Evolutionary conservation across 2,797 vertebrate genomes (phyloP).

Genomic region (Mormyrus hasselquistii): DNA sequence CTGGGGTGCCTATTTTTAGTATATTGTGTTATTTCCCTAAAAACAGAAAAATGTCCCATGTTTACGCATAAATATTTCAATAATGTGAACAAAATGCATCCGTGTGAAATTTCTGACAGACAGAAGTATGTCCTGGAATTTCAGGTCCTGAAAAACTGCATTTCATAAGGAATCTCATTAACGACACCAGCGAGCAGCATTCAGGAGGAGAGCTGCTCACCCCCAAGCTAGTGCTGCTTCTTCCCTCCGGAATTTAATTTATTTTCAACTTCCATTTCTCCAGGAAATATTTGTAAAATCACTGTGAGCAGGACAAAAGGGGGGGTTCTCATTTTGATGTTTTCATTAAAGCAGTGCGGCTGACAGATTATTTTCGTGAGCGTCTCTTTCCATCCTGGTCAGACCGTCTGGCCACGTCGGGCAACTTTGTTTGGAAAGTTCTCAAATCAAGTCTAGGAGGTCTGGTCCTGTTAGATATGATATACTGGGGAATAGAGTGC

Average conservation of each 20-base stretch:
- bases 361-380: background rate
- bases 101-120: background rate
- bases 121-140: background rate
- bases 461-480: constrained; percentile 7
- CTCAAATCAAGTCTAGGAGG: background rate
- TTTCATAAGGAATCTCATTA: background rate
- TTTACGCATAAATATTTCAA: background rate
- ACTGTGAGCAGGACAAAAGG: background rate
- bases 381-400: background rate
- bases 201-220: background rate
- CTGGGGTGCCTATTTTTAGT: background rate
- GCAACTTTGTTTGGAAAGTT: background rate
- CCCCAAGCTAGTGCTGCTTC: background rate
- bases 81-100: background rate
- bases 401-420: background rate
- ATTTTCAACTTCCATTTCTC: constrained; percentile 9
- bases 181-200: background rate
- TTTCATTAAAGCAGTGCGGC: background rate
- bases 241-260: constrained; percentile 1
- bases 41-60: background rate
- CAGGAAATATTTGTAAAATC: constrained; percentile 2
- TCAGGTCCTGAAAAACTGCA: background rate
- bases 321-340: background rate
- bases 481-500: background rate
- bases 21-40: background rate